These are phyloP conservation scores for Porites lobata DNA, from an alignment of 92 coral and sea anemone genomes.

Conservation along the genomic window DNA sequence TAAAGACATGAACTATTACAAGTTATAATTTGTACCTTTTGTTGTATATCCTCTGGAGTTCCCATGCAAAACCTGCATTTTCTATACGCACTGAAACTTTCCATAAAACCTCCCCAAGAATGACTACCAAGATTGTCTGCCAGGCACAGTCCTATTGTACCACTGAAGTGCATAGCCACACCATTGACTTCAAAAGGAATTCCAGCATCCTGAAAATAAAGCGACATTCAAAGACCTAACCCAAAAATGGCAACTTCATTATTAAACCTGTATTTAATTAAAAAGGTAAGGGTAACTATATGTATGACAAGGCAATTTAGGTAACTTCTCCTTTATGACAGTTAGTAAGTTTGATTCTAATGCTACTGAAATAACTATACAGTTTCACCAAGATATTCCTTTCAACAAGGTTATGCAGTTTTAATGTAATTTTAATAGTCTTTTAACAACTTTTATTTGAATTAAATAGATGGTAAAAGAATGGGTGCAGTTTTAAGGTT, in stretches of 20 bases:
- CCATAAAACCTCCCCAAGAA: conserved; percentile 70
- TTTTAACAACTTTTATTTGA: too few species aligned
- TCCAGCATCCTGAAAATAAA: conserved; percentile 61
- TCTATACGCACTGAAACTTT: conserved; percentile 64
- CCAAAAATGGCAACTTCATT: background rate
- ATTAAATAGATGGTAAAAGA: too few species aligned
- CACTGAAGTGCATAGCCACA: conserved; percentile 30
- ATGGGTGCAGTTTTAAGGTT: too few species aligned
- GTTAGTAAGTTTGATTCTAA: too few species aligned
- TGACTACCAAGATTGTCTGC: conserved; percentile 80
- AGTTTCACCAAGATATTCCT: too few species aligned
- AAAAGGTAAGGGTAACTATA: background rate
- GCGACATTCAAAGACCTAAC: conserved; percentile 27
- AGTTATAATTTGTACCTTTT: conserved; percentile 40
- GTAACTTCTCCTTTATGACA: too few species aligned
- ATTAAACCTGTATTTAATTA: background rate
- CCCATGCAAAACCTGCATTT: conserved; percentile 78
- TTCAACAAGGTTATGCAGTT: too few species aligned
- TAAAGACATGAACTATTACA: conserved; percentile 14
- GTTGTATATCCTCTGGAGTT: conserved; percentile 55
- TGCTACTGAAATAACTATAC: too few species aligned
- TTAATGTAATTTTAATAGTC: too few species aligned
- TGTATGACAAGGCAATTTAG: too few species aligned
- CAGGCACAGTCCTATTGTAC: conserved; percentile 55
- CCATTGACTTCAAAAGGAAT: conserved; percentile 46